These are phyloP conservation scores for Molossus alvarezi DNA, from an alignment of 2,797 vertebrate genomes.

Conservation along the genomic window DNA sequence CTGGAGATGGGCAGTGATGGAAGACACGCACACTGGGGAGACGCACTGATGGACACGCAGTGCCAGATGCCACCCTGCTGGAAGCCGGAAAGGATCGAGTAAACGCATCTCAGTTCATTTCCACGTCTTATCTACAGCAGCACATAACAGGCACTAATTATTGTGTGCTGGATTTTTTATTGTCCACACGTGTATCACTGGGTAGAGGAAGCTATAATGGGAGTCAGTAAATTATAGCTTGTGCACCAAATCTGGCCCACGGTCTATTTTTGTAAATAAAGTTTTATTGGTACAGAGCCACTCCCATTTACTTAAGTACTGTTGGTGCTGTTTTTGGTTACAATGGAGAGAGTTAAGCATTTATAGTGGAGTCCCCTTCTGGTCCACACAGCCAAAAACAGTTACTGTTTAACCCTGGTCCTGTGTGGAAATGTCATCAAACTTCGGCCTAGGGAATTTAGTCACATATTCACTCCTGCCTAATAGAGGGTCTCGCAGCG, in stretches of 20 bases:
- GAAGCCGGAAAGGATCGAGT: neutral
- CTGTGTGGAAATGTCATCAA: neutral
- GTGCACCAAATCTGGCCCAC: neutral
- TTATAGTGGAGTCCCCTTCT: neutral
- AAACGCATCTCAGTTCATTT: neutral
- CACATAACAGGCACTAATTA: neutral
- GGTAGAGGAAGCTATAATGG: neutral
- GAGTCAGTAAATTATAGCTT: neutral
- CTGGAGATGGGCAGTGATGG: neutral
- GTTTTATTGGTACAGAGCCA: conserved; percentile 21
- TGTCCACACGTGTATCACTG: neutral
- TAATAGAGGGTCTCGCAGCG: neutral
- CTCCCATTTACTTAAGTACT: neutral
- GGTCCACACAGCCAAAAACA: neutral
- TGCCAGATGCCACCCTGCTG: neutral
- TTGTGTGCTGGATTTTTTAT: neutral
- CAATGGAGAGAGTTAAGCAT: neutral
- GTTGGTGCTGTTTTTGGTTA: neutral
- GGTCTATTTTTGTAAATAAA: conserved; percentile 57
- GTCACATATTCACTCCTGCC: neutral
- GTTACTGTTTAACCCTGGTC: neutral
- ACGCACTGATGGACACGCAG: neutral
- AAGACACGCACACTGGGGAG: accelerated
- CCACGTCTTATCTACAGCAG: neutral
- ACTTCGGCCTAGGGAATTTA: neutral